A percentile compares a stretch with the other conserved stretches of the same genome.
phyloP scores from a whole-genome alignment of 1,140 invertebrate species.

The Ceratina japonica region DNA sequence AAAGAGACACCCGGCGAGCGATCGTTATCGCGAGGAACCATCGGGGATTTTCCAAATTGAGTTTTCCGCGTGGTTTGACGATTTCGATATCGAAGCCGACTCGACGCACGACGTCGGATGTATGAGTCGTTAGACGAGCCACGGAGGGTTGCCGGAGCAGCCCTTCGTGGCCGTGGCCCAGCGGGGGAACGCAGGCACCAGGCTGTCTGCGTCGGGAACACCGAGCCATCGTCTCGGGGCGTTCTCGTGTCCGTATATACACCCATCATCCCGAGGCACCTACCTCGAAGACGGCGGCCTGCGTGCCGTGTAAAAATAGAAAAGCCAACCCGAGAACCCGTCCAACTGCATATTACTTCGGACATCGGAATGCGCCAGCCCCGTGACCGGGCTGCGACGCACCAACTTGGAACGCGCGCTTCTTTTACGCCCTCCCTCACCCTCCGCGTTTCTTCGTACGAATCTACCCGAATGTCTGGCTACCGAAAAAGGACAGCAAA shows the following conservation, averaged over 20 bases:
- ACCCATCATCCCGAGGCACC: constrained; percentile 5
- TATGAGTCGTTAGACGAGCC: neutral
- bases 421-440: constrained; percentile 53
- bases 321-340: constrained; percentile 71
- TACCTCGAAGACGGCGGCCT: constrained; percentile 47
- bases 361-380: constrained; percentile 71
- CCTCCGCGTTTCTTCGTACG: neutral
- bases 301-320: constrained; percentile 71
- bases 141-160: constrained; percentile 19
- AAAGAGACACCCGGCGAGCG: neutral
- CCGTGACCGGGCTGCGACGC: constrained; percentile 51
- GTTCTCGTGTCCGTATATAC: constrained; percentile 50
- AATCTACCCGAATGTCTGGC: no score
- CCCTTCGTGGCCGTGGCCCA: constrained; percentile 59
- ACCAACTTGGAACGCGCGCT: constrained; percentile 48
- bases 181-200: constrained; percentile 74
- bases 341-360: constrained; percentile 74
- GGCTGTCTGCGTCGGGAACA: constrained; percentile 72
- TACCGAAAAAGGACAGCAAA: constrained; percentile 14
- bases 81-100: constrained; percentile 22
- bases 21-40: constrained; percentile 7
- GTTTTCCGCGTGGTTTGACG: constrained; percentile 45
- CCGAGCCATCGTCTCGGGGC: constrained; percentile 41
- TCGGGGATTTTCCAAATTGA: constrained; percentile 49
- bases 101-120: neutral